phyloP scores from a whole-genome alignment of 2,888 invertebrate genomes.

The Sicus ferrugineus region DNA sequence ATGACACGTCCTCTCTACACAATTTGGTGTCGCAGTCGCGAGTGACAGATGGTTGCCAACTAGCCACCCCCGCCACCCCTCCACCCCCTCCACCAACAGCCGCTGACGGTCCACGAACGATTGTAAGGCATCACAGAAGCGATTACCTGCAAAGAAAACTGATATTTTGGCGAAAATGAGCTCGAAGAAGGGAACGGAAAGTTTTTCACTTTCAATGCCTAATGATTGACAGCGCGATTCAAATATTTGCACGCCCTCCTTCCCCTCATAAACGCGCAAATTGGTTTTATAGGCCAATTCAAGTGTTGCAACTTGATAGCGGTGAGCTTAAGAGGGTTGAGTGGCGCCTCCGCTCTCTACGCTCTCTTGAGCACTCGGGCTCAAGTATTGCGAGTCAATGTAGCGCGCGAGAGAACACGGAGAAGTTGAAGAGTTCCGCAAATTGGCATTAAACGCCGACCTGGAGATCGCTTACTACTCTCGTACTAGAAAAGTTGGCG shows the following conservation, averaged over 20 bases:
- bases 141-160: slow-evolving; percentile 14
- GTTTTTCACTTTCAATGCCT: slow-evolving; percentile 9
- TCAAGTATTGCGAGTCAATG: not conserved
- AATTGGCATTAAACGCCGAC: slow-evolving; percentile 35
- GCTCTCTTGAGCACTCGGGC: not conserved
- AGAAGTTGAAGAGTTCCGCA: slow-evolving; percentile 32
- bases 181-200: not conserved
- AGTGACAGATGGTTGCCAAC: not conserved
- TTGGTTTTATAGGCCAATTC: not conserved
- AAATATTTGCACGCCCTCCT: not conserved
- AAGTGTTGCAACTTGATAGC: not conserved
- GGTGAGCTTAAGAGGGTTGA: not conserved
- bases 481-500: too few species aligned
- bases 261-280: not conserved
- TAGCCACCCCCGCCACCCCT: not conserved
- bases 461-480: slow-evolving; percentile 35
- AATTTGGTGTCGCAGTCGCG: slow-evolving; percentile 34
- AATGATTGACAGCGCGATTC: slow-evolving; percentile 23
- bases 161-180: not conserved
- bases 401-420: not conserved
- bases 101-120: slow-evolving; percentile 19
- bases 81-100: slow-evolving; percentile 13
- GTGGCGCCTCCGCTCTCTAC: not conserved
- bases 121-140: slow-evolving; percentile 1
- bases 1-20: slow-evolving; percentile 37